Evolutionary conservation across 2,888 invertebrate genomes (phyloP), one percentile per base, ranked within the genome.

Genomic region (Macrostomum cliftonense): DNA sequence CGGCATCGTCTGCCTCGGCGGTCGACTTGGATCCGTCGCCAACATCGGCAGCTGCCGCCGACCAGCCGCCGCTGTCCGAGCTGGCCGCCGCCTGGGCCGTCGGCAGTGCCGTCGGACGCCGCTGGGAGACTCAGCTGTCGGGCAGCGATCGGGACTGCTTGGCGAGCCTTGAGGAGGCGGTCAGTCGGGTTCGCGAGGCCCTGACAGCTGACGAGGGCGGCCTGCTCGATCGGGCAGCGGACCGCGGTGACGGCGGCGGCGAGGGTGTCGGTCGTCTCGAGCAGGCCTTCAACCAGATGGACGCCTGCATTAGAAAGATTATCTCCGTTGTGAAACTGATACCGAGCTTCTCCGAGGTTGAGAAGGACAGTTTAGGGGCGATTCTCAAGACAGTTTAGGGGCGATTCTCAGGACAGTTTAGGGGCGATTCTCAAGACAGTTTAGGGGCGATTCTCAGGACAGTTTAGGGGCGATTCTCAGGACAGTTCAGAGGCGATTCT

Each of bases 281-380:
- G 17, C 43, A 51, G 44, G 51, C 42, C 2, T 51, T 51, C 39
- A 51, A 51, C 40, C 51, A 45, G 12, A 51, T 51, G 51, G 51
- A 51, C 39, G 39, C 51, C 9, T 51, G 51, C 21, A 51, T 51
- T 20, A 20, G 51, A 4, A 28, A 50, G 28, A 51, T 51, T 36
- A 51, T 51, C 28, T n/a, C 42, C 2, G 43, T 51, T 2, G 51
- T 51, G 17, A 51, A 51, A 19, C 14, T 51, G 5, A 21, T 51
- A 14, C 51, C 51, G 17, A 51, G 20, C 36, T 51, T 51, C 43
- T 14, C 37, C 12, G 51, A 51, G 20, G 48, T 51, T 53, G 51
- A 45, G 16, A 53, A 50, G 21, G 39, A 53, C 28, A n/a, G n/a
- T n/a, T n/a, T n/a, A n/a, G n/a, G n/a, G n/a, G n/a, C n/a, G n/a